Conservation (phyloP, 2,888 invertebrate species). For the Netelia inedita region DNA sequence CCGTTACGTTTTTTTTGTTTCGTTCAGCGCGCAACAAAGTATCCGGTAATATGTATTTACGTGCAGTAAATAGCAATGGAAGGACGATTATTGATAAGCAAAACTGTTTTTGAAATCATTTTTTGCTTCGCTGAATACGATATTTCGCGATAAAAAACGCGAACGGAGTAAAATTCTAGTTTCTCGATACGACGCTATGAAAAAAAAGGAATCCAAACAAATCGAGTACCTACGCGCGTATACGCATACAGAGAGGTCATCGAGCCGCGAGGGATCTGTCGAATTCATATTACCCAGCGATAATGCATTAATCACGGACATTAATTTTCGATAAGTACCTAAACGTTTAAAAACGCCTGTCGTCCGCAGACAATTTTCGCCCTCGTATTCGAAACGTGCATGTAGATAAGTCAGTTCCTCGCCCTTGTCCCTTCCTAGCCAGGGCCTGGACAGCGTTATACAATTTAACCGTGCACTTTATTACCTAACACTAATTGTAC, state of each 20-base stretch:
- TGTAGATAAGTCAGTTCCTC: background rate
- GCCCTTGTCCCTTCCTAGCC: background rate
- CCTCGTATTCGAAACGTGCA: background rate
- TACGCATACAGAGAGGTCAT: constrained; percentile 3
- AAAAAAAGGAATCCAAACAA: constrained; percentile 10
- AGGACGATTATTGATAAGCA: too few species aligned
- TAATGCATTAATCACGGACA: background rate
- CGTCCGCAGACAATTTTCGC: constrained; percentile 20
- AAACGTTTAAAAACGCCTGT: constrained; percentile 4
- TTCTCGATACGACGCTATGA: too few species aligned
- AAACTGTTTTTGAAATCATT: too few species aligned
- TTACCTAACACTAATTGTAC: constrained; percentile 31
- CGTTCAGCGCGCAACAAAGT: too few species aligned
- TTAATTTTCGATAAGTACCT: background rate
- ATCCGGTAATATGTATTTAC: too few species aligned
- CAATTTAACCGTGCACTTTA: background rate
- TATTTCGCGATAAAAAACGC: too few species aligned
- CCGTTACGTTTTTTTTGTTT: too few species aligned
- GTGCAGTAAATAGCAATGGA: too few species aligned
- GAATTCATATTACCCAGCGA: background rate
- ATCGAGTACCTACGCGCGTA: background rate
- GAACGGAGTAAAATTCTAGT: too few species aligned
- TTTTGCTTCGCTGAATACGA: too few species aligned
- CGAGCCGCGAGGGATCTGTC: constrained; percentile 5
- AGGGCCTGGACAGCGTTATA: background rate